These are phyloP conservation scores for Nicator chloris DNA, from an alignment of 2,113 vertebrate species.

Conservation along the genomic window DNA sequence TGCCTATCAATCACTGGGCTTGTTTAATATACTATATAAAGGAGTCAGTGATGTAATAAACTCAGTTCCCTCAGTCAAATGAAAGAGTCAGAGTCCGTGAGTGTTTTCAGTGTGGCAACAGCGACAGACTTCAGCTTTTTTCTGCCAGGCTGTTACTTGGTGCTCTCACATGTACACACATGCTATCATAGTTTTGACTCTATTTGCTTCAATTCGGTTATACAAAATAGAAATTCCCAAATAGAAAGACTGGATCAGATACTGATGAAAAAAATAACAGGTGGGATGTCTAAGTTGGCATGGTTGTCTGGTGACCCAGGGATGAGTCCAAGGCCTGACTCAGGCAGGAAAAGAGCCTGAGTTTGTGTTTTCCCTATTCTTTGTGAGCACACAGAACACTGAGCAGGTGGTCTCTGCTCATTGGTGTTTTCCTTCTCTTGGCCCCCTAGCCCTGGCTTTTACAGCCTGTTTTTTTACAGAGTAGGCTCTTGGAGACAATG, in stretches of 20 bases:
- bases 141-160: neutral
- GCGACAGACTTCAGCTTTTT: too few species aligned
- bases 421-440: neutral
- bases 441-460: neutral
- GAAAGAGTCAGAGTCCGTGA: too few species aligned
- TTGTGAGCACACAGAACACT: neutral
- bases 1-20: too few species aligned
- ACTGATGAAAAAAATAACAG: neutral
- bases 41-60: too few species aligned
- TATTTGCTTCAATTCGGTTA: neutral
- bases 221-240: neutral
- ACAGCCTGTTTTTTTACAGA: neutral
- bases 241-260: neutral
- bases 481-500: neutral
- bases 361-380: neutral
- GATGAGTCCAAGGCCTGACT: neutral
- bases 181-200: neutral
- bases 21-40: too few species aligned
- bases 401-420: neutral
- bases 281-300: neutral
- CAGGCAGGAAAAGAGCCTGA: neutral
- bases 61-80: too few species aligned
- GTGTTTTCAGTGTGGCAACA: too few species aligned
- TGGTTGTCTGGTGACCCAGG: too few species aligned
- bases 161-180: neutral